phyloP scores from a whole-genome alignment of 2,797 vertebrate genomes.

The Silurus lanzhouensis region DNA sequence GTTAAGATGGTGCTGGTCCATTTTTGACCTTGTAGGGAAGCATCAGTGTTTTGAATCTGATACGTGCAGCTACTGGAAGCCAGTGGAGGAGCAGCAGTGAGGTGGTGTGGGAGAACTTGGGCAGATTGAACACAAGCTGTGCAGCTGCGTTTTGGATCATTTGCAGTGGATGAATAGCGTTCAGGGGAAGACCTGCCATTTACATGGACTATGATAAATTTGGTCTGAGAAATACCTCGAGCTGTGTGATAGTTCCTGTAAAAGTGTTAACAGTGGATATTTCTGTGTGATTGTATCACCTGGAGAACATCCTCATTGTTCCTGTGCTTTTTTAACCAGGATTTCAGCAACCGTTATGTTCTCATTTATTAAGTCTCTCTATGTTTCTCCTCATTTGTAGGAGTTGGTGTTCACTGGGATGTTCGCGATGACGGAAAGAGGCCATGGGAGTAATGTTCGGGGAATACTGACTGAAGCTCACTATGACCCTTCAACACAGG shows the following conservation, averaged over 20 bases:
- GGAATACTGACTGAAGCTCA: constrained; percentile 67
- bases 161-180: too few species aligned
- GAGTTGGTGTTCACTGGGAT: constrained; percentile 67
- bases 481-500: constrained; percentile 68
- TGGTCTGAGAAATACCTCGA: too few species aligned
- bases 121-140: too few species aligned
- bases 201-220: not conserved
- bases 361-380: not conserved
- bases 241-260: not conserved
- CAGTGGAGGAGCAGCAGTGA: too few species aligned
- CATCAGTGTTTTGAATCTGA: too few species aligned
- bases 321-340: not conserved
- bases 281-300: not conserved
- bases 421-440: constrained; percentile 72
- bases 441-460: constrained; percentile 69
- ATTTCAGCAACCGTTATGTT: not conserved
- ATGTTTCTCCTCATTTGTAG: constrained; percentile 46
- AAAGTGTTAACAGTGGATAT: not conserved
- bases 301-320: not conserved
- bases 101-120: too few species aligned
- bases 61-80: too few species aligned
- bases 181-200: not conserved
- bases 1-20: too few species aligned
- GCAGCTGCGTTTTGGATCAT: too few species aligned
- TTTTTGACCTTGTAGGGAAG: too few species aligned